Conservation (phyloP, 2,113 vertebrate species). For the Leptobrachium leishanense region DNA sequence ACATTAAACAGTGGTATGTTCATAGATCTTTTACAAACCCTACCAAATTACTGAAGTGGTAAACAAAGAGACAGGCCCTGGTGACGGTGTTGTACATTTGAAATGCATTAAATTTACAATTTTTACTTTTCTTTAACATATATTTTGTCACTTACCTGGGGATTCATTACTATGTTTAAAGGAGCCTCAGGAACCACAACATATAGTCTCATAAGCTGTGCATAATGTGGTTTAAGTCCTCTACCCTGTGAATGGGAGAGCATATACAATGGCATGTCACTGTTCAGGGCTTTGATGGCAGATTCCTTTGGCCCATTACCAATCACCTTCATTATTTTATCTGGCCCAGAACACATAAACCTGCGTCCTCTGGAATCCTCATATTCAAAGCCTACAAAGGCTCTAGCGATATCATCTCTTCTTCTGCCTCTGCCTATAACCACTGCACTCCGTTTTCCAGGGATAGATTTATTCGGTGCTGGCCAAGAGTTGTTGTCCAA, state of each 20-base stretch:
- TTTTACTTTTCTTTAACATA: neutral
- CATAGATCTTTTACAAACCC: too few relatives aligned
- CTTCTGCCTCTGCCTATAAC: conserved; percentile 84
- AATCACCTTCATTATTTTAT: conserved; percentile 94
- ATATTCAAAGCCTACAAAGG: conserved; percentile 96
- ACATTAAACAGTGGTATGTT: too few relatives aligned
- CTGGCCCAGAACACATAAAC: conserved; percentile 93
- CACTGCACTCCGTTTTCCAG: conserved; percentile 81
- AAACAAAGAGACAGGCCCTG: too few relatives aligned
- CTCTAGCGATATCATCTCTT: conserved; percentile 88
- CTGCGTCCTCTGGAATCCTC: conserved; percentile 91
- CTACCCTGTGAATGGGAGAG: conserved; percentile 89
- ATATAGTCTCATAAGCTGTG: conserved; percentile 90
- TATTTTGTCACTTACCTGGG: conserved; percentile 76
- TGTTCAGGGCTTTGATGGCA: conserved; percentile 87
- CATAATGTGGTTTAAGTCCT: conserved; percentile 89
- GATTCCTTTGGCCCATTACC: conserved; percentile 93
- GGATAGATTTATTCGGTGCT: conserved; percentile 86
- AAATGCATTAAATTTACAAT: too few relatives aligned
- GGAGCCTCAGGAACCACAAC: conserved; percentile 92
- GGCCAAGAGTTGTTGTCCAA: conserved; percentile 90
- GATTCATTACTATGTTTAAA: conserved; percentile 85
- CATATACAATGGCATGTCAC: conserved; percentile 95
- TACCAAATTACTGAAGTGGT: too few relatives aligned
- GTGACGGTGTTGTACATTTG: too few relatives aligned